A percentile compares a stretch with the other conserved stretches of the same genome.
These are phyloP conservation scores for Nestor notabilis DNA, from an alignment of 2,113 vertebrate species.

Conservation along the genomic window DNA sequence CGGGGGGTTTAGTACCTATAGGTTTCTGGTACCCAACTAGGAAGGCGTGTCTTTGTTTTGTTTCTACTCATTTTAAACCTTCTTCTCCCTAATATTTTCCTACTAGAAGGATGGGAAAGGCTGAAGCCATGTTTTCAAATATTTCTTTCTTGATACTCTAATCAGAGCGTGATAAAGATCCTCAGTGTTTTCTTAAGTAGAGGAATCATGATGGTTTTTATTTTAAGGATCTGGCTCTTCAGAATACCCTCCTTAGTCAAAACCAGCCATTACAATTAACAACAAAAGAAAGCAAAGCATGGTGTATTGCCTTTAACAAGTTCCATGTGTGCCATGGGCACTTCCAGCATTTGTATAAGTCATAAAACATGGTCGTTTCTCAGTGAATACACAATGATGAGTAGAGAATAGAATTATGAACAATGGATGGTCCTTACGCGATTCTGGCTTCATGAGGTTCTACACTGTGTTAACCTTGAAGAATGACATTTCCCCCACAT, in stretches of 20 bases:
- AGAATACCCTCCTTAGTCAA: background rate
- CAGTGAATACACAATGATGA: background rate
- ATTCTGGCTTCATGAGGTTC: background rate
- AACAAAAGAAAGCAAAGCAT: background rate
- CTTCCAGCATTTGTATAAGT: background rate
- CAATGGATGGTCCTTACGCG: background rate
- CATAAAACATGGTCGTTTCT: background rate
- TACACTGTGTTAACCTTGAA: background rate
- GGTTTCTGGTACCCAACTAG: background rate
- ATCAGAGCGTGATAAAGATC: background rate
- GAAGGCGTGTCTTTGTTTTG: rapidly evolving
- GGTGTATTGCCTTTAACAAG: background rate
- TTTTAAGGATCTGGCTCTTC: background rate
- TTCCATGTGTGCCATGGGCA: background rate
- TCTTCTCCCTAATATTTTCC: background rate
- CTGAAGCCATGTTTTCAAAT: background rate
- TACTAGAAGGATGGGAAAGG: background rate
- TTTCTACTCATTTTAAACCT: background rate
- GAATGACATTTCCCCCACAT: background rate
- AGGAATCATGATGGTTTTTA: background rate
- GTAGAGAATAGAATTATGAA: background rate
- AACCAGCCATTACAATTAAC: background rate
- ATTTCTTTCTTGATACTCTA: background rate
- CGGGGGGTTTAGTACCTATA: background rate
- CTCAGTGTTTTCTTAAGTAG: background rate